Conservation (phyloP, 2,113 vertebrate species). For the Vanacampus margaritifer region DNA sequence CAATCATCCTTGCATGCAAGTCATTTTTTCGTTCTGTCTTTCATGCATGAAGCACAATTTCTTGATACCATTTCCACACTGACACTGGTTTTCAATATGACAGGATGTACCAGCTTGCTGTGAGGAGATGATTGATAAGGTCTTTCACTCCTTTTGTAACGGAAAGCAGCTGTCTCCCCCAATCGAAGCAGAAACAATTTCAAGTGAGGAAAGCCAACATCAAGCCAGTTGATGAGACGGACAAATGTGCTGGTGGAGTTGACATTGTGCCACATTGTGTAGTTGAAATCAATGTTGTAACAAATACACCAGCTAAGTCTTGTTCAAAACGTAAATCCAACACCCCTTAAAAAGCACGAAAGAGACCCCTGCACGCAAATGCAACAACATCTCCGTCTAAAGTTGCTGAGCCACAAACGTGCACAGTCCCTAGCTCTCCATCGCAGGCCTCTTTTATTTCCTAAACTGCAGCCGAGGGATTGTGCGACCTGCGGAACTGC, state of each 20-base stretch:
- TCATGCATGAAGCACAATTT: background rate
- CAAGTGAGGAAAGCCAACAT: conserved; percentile 50
- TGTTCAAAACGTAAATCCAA: conserved; percentile 38
- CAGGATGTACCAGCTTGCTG: conserved; percentile 36
- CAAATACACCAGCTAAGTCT: conserved; percentile 37
- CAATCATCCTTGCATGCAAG: too few species aligned
- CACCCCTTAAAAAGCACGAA: conserved; percentile 40
- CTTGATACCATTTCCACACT: background rate
- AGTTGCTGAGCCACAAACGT: background rate
- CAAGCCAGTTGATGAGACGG: background rate
- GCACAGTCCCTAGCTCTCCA: conserved; percentile 29
- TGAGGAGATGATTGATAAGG: conserved; percentile 13
- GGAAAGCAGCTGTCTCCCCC: background rate
- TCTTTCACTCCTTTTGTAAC: conserved; percentile 3
- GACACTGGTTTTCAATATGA: conserved; percentile 20
- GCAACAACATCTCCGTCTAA: background rate
- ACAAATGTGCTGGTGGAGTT: conserved; percentile 5
- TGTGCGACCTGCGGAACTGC: conserved; percentile 62
- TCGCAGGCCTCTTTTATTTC: conserved; percentile 70
- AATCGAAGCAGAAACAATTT: conserved; percentile 34
- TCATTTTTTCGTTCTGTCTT: background rate
- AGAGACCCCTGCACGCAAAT: conserved; percentile 8
- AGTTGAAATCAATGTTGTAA: conserved; percentile 55
- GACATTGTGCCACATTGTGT: conserved; percentile 1
- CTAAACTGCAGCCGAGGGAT: conserved; percentile 64